Base-by-base conservation (phyloP, 2,888 invertebrate genomes). In the Gymnosoma rotundatum region DNA sequence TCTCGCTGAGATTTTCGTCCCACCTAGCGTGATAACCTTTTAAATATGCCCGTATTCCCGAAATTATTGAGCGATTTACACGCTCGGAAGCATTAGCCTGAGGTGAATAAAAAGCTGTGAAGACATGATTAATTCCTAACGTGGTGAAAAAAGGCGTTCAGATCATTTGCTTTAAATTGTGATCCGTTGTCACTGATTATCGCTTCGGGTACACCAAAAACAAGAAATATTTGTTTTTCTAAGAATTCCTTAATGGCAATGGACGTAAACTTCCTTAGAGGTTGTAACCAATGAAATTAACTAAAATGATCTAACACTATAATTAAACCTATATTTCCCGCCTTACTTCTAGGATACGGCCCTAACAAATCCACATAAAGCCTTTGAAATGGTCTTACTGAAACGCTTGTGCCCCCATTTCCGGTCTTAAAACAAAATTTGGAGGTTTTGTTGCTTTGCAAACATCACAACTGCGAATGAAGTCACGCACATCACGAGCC, bases 11-110 rank as follows among this genome's bases (percentile, higher is more conserved):
- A 50, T n/a, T 16, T 16, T 50, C 50, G n/a, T 50, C 50, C 50
- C 50, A 50, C 50, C n/a, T 50, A 50, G 50, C n/a, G n/a, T n/a
- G 50, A 50, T 50, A 16, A n/a, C n/a, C n/a, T 50, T 50, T 50
- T 16, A 50, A n/a, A n/a, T 50, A 50, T 16, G 50, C 50, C 7
- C 25, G 25, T 25, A 25, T 25, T 25, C 25, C 25, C 4, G 25
- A 25, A 25, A 25, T 25, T 25, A 25, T 25, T 25, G 25, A 25
- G 25, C 25, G 25, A 25, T 25, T 25, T 25, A 16, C n/a, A n/a
- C 2, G 14, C n/a, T n/a, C 50, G 14, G 50, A 2, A n/a, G n/a
- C n/a, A 25, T 25, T 25, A 25, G 25, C 25, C 25, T 25, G 25
- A 25, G 25, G 25, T 25, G 25, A 25, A 25, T 25, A 25, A 25